Conservation (phyloP, 37 sponge, comb jelly and placozoan genomes). For the Cliona cf. orientalis region DNA sequence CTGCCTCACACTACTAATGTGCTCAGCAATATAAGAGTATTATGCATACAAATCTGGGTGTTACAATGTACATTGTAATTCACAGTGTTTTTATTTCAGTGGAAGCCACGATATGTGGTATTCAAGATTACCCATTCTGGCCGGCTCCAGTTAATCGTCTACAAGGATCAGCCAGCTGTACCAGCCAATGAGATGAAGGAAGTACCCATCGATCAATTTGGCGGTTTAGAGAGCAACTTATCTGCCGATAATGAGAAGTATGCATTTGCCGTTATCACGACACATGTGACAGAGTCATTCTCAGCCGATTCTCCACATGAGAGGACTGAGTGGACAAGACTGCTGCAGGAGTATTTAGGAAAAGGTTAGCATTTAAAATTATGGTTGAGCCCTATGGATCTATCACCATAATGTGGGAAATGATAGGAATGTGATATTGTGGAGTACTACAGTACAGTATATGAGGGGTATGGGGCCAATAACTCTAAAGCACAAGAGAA, state of each 20-base stretch:
- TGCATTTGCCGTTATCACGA: constrained; percentile 53
- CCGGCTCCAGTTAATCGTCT: constrained; percentile 47
- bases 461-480: no score
- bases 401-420: no score
- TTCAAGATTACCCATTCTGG: constrained; percentile 62
- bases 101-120: constrained; percentile 47
- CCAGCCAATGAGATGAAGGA: constrained; percentile 55
- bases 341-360: constrained; percentile 63
- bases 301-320: constrained; percentile 39
- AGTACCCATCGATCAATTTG: constrained; percentile 65
- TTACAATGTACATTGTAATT: neutral
- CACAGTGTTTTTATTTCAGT: constrained; percentile 28
- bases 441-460: no score
- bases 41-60: neutral
- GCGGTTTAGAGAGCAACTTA: constrained; percentile 39
- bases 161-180: constrained; percentile 47
- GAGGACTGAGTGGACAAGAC: constrained; percentile 39
- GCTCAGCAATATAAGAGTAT: neutral
- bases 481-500: no score
- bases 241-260: constrained; percentile 63
- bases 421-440: no score
- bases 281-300: constrained; percentile 55
- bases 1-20: no score
- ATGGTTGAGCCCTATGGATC: no score
- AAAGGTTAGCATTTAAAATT: constrained; percentile 64